Conservation (phyloP, 1,140 invertebrate species). For the Plutomurus gul region DNA sequence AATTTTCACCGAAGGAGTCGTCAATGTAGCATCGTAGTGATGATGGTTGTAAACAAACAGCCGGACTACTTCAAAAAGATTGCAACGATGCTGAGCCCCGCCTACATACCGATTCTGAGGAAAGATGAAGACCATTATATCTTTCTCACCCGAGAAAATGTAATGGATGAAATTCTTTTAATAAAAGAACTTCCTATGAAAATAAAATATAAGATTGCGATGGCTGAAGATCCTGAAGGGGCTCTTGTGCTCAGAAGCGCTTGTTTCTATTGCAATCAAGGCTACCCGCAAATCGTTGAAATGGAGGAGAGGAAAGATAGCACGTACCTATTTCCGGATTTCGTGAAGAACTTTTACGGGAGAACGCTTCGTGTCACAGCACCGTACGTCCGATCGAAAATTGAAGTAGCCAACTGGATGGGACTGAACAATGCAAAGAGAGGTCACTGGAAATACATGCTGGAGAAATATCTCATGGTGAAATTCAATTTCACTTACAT, state of each 20-base stretch:
- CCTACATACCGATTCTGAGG: conserved; percentile 39
- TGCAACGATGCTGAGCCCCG: conserved; percentile 25
- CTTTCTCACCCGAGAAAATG: conserved; percentile 6
- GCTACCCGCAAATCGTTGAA: neutral
- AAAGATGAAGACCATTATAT: conserved; percentile 44
- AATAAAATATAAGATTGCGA: conserved; percentile 39
- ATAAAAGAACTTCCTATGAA: conserved; percentile 30
- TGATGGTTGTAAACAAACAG: conserved; percentile 7
- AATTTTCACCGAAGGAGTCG: conserved; percentile 21
- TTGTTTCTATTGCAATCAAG: conserved; percentile 7
- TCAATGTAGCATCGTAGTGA: conserved; percentile 9
- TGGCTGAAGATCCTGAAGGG: conserved; percentile 5
- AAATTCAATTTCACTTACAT: conserved; percentile 43
- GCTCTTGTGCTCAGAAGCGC: neutral
- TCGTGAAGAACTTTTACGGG: conserved; percentile 32
- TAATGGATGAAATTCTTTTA: conserved; percentile 3
- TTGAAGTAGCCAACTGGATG: neutral
- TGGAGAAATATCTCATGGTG: conserved; percentile 6
- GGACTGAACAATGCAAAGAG: conserved; percentile 17
- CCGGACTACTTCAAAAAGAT: conserved; percentile 12
- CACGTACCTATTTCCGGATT: conserved; percentile 22
- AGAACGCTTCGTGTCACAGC: conserved; percentile 1
- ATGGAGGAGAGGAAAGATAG: neutral
- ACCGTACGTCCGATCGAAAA: conserved; percentile 12
- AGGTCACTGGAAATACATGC: conserved; percentile 30